Conservation (phyloP, 2,113 vertebrate genomes). For the Gobius niger region DNA sequence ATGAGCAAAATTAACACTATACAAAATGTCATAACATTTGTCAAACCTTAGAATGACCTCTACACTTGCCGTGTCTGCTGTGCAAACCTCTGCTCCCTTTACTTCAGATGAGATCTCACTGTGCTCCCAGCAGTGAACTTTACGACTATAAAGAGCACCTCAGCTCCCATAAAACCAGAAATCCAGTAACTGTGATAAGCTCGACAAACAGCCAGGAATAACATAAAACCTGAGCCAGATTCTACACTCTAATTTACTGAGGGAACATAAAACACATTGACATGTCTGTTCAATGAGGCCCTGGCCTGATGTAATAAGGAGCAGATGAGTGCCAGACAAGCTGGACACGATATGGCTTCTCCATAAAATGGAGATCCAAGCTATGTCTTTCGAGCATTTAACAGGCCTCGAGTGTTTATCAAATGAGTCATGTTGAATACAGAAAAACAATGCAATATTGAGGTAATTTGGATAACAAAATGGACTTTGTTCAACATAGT, state of each 20-base stretch:
- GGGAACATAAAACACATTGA: conserved; percentile 44
- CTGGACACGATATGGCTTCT: conserved; percentile 49
- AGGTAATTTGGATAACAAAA: conserved; percentile 1
- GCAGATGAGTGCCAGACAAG: conserved; percentile 37
- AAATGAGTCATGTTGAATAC: conserved; percentile 19
- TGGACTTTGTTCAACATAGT: conserved; percentile 9
- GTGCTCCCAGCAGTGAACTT: conserved; percentile 45
- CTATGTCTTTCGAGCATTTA: conserved; percentile 20
- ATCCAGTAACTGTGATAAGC: conserved; percentile 32
- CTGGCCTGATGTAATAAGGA: conserved; percentile 39
- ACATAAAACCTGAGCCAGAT: conserved; percentile 38
- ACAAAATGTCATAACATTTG: background rate
- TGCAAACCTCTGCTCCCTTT: background rate
- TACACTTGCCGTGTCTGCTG: background rate
- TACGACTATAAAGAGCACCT: conserved; percentile 32
- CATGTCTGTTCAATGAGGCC: conserved; percentile 33
- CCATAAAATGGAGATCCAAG: conserved; percentile 30
- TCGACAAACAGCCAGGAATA: conserved; percentile 55
- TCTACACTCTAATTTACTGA: conserved; percentile 36
- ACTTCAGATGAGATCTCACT: conserved; percentile 21
- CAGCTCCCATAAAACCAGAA: conserved; percentile 26
- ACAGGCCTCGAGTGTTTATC: conserved; percentile 19
- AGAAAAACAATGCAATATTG: background rate
- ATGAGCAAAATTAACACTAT: background rate
- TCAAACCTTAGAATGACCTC: background rate